Conservation (phyloP, 2,113 vertebrate species). For the Myrmecobius fasciatus region DNA sequence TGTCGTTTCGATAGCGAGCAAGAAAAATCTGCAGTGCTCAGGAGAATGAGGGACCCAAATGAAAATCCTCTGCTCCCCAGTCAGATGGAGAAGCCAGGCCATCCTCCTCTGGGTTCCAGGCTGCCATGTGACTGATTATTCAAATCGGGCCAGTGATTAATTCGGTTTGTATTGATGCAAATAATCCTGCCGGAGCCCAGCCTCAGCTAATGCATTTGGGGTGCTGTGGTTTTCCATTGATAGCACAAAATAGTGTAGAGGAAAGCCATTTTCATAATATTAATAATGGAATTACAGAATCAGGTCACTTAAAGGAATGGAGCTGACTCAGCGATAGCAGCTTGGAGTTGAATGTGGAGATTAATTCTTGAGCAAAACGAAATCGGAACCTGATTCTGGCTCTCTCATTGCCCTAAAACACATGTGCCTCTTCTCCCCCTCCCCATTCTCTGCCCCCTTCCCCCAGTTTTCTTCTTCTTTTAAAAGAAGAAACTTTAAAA, state of each 20-base stretch:
- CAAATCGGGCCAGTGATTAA: slow-evolving; percentile 82
- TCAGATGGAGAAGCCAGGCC: slow-evolving; percentile 51
- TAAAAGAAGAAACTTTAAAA: slow-evolving; percentile 73
- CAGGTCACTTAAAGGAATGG: slow-evolving; percentile 86
- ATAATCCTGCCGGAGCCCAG: slow-evolving; percentile 83
- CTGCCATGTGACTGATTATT: slow-evolving; percentile 76
- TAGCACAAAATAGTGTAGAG: slow-evolving; percentile 82
- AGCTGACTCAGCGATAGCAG: slow-evolving; percentile 85
- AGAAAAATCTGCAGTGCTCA: slow-evolving; percentile 67
- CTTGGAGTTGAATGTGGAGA: slow-evolving; percentile 77
- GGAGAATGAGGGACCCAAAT: slow-evolving; percentile 57
- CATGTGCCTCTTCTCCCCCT: slow-evolving; percentile 20
- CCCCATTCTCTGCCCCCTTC: not conserved
- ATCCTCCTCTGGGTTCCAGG: slow-evolving; percentile 35
- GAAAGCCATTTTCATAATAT: slow-evolving; percentile 87
- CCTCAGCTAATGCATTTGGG: slow-evolving; percentile 82
- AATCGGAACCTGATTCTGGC: slow-evolving; percentile 77
- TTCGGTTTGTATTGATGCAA: slow-evolving; percentile 85
- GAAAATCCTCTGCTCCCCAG: slow-evolving; percentile 50
- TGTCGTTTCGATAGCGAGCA: slow-evolving; percentile 45
- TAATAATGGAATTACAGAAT: slow-evolving; percentile 89
- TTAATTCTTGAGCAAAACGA: slow-evolving; percentile 80
- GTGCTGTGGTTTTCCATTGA: slow-evolving; percentile 83
- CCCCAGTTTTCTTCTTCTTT: not conserved
- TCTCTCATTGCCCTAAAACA: slow-evolving; percentile 75